phyloP scores from a whole-genome alignment of 1,140 invertebrate genomes.

The Medauroidea extradentata region DNA sequence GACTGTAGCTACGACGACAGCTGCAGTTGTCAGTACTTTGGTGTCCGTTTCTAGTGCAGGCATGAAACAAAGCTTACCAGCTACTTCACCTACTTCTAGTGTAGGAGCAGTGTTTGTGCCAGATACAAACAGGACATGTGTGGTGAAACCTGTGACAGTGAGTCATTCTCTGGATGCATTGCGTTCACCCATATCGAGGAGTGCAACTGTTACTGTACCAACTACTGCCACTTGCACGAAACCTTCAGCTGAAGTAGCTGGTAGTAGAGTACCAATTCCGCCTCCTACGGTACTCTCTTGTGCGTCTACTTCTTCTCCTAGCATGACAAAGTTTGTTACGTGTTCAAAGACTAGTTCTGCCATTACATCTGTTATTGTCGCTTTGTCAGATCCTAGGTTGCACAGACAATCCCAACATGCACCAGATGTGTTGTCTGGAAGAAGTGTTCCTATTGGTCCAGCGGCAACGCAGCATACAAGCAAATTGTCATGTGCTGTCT shows the following conservation, averaged over 20 bases:
- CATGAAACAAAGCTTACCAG: not conserved
- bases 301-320: no score
- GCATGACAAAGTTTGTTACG: no score
- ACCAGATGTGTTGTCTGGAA: no score
- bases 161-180: not conserved
- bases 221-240: not conserved
- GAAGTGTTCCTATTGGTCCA: no score
- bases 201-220: slow-evolving; percentile 1
- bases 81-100: slow-evolving; percentile 1
- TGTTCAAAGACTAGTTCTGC: no score
- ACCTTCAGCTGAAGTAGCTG: not conserved
- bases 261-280: not conserved
- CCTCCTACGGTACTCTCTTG: no score
- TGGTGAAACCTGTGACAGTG: not conserved
- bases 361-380: no score
- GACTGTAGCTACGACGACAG: slow-evolving; percentile 22
- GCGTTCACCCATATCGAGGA: not conserved
- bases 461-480: no score
- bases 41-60: slow-evolving; percentile 6
- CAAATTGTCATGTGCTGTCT: no score
- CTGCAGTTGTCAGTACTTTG: slow-evolving; percentile 18
- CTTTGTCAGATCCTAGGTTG: no score
- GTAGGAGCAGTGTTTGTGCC: not conserved
- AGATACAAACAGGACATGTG: slow-evolving; percentile 1
- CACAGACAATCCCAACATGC: no score